Percentiles rank a stretch among this genome's conserved stretches.
These are phyloP conservation scores for Littorina saxatilis DNA, from an alignment of 1,140 invertebrate species.

Conservation along the genomic window DNA sequence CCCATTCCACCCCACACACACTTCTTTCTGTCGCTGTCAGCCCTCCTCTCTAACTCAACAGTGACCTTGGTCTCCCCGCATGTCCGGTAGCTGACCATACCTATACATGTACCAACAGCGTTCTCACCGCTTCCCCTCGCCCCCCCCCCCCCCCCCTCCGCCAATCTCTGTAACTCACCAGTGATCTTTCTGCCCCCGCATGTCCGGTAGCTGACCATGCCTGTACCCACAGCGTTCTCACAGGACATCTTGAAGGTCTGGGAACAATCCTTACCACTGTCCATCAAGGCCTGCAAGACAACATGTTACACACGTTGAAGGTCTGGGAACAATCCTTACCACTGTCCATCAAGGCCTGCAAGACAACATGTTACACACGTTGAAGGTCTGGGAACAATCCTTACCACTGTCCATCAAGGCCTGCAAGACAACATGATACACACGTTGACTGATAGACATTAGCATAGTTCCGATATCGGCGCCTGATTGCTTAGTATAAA, in stretches of 20 bases:
- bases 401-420: not conserved
- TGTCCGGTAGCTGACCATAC: not conserved
- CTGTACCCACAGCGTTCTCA: not conserved
- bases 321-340: not conserved
- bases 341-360: not conserved
- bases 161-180: too few species aligned
- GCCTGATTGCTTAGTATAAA: too few species aligned
- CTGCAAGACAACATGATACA: not conserved
- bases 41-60: too few species aligned
- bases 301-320: not conserved
- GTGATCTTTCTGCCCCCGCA: not conserved
- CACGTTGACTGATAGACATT: too few species aligned
- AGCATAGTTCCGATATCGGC: too few species aligned
- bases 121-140: too few species aligned
- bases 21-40: too few species aligned
- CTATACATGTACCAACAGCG: not conserved
- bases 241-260: not conserved
- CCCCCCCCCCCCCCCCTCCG: too few species aligned
- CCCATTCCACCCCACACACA: too few species aligned
- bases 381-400: not conserved
- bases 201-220: not conserved
- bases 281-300: slow-evolving; percentile 1
- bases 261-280: not conserved
- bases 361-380: not conserved
- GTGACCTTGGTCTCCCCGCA: not conserved